A percentile compares a stretch with the other conserved stretches of the same genome.
phyloP scores from a whole-genome alignment of 2,888 invertebrate genomes.

The Pheosia tremula region DNA sequence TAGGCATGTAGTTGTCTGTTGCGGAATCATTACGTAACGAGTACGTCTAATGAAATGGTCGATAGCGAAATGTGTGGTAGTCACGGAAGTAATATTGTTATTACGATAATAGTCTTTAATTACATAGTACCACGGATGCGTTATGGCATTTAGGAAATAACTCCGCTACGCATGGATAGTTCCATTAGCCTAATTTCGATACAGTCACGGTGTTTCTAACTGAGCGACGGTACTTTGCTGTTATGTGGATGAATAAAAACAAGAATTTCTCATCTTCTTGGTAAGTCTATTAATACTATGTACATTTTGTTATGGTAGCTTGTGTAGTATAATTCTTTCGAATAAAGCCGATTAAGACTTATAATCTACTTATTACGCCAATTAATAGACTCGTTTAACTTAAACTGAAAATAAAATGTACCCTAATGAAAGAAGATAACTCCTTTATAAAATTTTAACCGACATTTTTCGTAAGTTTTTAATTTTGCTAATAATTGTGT shows the following conservation, averaged over 20 bases:
- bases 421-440: neutral
- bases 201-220: neutral
- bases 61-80: conserved; percentile 4
- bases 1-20: neutral
- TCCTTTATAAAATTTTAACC: neutral
- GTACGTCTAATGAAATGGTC: neutral
- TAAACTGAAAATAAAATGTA: neutral
- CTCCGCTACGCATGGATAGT: neutral
- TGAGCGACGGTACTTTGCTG: neutral
- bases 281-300: too few relatives aligned
- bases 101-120: conserved; percentile 2
- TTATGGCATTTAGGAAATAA: conserved; percentile 3
- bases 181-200: conserved; percentile 3
- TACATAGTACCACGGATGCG: neutral
- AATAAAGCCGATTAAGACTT: too few relatives aligned
- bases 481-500: too few relatives aligned
- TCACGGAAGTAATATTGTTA: conserved; percentile 6
- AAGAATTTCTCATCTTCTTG: neutral
- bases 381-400: too few relatives aligned
- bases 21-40: neutral
- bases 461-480: too few relatives aligned
- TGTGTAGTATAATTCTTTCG: too few relatives aligned
- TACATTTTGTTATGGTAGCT: too few relatives aligned
- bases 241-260: neutral
- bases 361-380: too few relatives aligned